Evolutionary conservation across 64 coral and sea anemone species (phyloP).

Genomic region (Cladopsammia gracilis): DNA sequence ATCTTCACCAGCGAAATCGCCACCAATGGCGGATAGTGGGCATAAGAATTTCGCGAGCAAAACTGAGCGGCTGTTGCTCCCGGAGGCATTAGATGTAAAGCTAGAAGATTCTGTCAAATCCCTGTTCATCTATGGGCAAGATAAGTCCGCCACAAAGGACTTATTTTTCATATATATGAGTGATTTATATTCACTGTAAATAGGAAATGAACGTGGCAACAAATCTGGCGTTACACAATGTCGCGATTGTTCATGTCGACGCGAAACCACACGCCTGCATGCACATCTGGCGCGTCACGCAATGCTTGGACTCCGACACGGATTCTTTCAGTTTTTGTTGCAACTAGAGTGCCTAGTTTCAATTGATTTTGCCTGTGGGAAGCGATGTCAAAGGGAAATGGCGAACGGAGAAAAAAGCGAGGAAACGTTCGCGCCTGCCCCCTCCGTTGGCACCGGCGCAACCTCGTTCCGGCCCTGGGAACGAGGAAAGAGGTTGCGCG

Average conservation of each 20-base stretch:
- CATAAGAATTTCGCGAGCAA: slow-evolving; percentile 35
- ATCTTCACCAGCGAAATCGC: neutral
- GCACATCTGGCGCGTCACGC: neutral
- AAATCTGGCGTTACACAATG: neutral
- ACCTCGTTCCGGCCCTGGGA: too few species aligned
- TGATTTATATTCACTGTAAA: slow-evolving; percentile 46
- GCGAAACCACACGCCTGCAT: neutral
- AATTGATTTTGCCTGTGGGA: too few species aligned
- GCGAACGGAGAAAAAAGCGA: too few species aligned
- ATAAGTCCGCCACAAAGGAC: neutral
- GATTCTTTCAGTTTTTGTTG: too few species aligned
- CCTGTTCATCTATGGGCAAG: slow-evolving; percentile 26
- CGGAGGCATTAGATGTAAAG: neutral
- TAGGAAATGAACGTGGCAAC: neutral
- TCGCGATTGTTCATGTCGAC: neutral
- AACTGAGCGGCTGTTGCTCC: slow-evolving; percentile 10
- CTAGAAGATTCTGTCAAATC: neutral
- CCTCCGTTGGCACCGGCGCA: too few species aligned
- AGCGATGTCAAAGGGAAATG: too few species aligned
- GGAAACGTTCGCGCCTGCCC: too few species aligned
- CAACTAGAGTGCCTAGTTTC: too few species aligned
- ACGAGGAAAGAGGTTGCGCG: too few species aligned
- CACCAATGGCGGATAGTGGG: slow-evolving; percentile 34
- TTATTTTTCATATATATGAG: slow-evolving; percentile 9
- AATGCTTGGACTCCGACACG: neutral